Percentiles rank a stretch among this genome's conserved stretches.
These are phyloP conservation scores for Polydrusus cervinus DNA, from an alignment of 2,888 invertebrate species.

Conservation along the genomic window DNA sequence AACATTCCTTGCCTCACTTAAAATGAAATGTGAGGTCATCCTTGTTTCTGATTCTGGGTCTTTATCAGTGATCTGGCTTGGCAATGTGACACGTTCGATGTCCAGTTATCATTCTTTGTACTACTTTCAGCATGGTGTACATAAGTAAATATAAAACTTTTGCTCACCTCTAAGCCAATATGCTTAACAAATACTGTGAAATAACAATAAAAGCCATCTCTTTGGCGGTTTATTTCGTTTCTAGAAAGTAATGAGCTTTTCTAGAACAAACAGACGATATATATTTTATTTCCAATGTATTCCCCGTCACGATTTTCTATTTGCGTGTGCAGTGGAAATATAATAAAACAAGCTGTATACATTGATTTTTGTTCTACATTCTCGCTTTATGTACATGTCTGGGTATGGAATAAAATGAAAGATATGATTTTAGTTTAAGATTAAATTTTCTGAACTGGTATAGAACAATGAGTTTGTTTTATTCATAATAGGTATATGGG, in stretches of 20 bases:
- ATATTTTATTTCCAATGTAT: constrained; percentile 9
- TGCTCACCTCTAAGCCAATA: too few species aligned
- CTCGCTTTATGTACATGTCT: neutral
- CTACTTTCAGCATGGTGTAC: too few species aligned
- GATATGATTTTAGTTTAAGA: constrained; percentile 2
- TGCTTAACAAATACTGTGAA: neutral
- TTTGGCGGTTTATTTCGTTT: constrained; percentile 9
- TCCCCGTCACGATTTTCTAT: constrained; percentile 3
- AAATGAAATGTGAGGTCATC: too few species aligned
- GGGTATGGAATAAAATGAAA: neutral
- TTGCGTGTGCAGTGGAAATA: neutral
- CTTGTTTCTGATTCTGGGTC: too few species aligned
- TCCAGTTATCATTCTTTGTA: too few species aligned
- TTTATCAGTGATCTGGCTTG: too few species aligned
- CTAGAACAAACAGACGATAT: neutral
- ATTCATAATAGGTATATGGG: too few species aligned
- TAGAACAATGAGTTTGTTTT: neutral
- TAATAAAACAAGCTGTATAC: constrained; percentile 2
- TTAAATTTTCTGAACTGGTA: neutral
- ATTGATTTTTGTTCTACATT: constrained; percentile 8
- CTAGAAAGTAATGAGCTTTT: constrained; percentile 4
- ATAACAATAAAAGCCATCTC: neutral
- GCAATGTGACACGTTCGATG: too few species aligned
- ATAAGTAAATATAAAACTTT: too few species aligned
- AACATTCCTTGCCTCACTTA: too few species aligned